Conservation (phyloP, 2,888 invertebrate genomes). For the Clistopyga incitator region DNA sequence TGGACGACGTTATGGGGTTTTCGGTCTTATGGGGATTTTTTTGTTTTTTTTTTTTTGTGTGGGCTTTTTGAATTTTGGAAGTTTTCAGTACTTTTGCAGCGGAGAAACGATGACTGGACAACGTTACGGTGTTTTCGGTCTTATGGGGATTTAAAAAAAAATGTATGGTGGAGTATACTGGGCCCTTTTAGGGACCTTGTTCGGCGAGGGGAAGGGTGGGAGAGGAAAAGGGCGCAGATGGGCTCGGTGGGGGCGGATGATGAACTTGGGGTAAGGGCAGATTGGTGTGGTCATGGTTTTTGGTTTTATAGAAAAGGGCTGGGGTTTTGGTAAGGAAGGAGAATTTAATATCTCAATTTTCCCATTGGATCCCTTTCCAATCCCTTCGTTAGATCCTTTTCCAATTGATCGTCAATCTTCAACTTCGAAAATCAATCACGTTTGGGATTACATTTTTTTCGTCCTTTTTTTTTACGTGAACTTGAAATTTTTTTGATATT, state of each 20-base stretch:
- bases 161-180: background rate
- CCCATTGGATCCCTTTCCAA: too few relatives aligned
- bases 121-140: background rate
- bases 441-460: too few relatives aligned
- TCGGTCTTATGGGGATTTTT: background rate
- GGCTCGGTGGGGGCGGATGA: background rate
- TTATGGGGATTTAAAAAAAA: background rate
- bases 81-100: constrained; percentile 39
- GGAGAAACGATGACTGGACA: constrained; percentile 16
- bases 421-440: too few relatives aligned
- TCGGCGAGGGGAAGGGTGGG: background rate
- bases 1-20: background rate
- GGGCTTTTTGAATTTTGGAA: background rate
- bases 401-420: too few relatives aligned
- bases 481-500: too few relatives aligned
- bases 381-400: too few relatives aligned
- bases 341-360: too few relatives aligned
- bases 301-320: background rate
- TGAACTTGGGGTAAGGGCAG: background rate
- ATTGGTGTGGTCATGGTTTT: background rate
- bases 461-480: too few relatives aligned
- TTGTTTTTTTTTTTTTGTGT: background rate
- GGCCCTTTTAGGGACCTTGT: background rate
- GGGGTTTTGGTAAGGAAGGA: background rate
- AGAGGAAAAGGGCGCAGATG: background rate